Base-by-base conservation (phyloP, 1,140 invertebrate species). In the Alviniconcha marisindica region DNA sequence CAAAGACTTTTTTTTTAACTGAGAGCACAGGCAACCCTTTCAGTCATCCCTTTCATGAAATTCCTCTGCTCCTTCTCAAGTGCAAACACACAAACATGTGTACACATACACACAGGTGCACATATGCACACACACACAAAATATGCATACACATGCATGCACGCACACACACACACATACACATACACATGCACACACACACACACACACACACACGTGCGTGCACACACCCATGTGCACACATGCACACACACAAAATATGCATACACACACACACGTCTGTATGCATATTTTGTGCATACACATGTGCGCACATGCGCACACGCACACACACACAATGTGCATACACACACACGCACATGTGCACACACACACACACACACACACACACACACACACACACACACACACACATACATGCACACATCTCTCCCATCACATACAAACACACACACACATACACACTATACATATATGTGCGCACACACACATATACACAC, bases 401-500 rank as follows among this genome's bases (percentile, higher is more conserved):
- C 28, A 66, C 28, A 28, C 60, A 66, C 28, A 28, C 60, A 66
- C 73, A 74, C 36, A 40, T 24, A 38, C 73, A 74, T 33, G 33
- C 42, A 74, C 73, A 38, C 36, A 44, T 5, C 48, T 51, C 7
- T 7, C 48, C 7, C 21, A 21, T 10, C 7, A 74, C 73, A 14
- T 38, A 44, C 36, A 18, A 33, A 15, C 28, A 28, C 60, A 14
- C 14, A 28, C 14, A 28, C 60, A 28, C 28, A 15, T 31, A 15
- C 14, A 28, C 14, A 51, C 48, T 51, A 51, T 7, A 69, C n/a
- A n/a, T n/a, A n/a, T n/a, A n/a, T n/a, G n/a, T n/a, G 33, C 7
- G n/a, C 73, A 74, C 73, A 40, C 36, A 74, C 21, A 74, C 73
- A 74, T 38, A 38, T 33, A 74, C 36, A 44, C 36, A 38, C 36